Conservation (phyloP, 1,140 invertebrate genomes). For the Zaprionus camerounensis region DNA sequence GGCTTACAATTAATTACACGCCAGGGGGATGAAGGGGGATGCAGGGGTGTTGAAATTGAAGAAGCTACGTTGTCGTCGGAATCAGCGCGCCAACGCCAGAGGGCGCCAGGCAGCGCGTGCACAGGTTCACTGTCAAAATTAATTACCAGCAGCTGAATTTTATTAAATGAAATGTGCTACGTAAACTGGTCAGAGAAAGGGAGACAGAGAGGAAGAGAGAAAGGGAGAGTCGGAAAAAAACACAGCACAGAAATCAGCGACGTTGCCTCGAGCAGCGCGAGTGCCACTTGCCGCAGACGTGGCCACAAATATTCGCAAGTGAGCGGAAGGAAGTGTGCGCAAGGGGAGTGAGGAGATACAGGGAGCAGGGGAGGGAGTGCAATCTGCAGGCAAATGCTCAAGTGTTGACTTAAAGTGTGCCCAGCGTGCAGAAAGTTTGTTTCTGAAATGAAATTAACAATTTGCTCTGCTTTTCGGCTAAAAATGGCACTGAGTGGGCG, state of each 20-base stretch:
- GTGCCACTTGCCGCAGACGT: conserved; percentile 38
- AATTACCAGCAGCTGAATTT: conserved; percentile 76
- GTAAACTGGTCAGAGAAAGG: conserved; percentile 9
- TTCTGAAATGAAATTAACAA: conserved; percentile 62
- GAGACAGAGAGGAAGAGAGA: conserved; percentile 25
- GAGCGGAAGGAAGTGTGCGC: conserved; percentile 1
- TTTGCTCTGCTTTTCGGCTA: conserved; percentile 10
- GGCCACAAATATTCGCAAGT: conserved; percentile 46
- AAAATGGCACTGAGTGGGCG: conserved; percentile 13
- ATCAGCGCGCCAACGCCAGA: conserved; percentile 16
- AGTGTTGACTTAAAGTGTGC: conserved; percentile 71
- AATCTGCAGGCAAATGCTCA: conserved; percentile 56
- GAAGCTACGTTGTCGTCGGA: conserved; percentile 32
- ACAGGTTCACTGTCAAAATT: conserved; percentile 82
- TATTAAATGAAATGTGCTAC: conserved; percentile 73
- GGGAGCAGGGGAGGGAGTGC: background rate
- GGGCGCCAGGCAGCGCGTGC: conserved; percentile 43
- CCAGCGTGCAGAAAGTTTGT: conserved; percentile 58
- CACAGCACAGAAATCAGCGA: conserved; percentile 29
- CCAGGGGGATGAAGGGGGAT: conserved; percentile 4
- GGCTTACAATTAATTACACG: conserved; percentile 80
- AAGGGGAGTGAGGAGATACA: background rate
- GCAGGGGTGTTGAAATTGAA: conserved; percentile 54
- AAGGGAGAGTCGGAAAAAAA: conserved; percentile 31
- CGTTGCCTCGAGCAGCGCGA: conserved; percentile 47